A percentile compares a stretch with the other conserved stretches of the same genome.
Conservation (phyloP, 2,113 vertebrate genomes). For the Ptilorrhoa leucosticta region DNA sequence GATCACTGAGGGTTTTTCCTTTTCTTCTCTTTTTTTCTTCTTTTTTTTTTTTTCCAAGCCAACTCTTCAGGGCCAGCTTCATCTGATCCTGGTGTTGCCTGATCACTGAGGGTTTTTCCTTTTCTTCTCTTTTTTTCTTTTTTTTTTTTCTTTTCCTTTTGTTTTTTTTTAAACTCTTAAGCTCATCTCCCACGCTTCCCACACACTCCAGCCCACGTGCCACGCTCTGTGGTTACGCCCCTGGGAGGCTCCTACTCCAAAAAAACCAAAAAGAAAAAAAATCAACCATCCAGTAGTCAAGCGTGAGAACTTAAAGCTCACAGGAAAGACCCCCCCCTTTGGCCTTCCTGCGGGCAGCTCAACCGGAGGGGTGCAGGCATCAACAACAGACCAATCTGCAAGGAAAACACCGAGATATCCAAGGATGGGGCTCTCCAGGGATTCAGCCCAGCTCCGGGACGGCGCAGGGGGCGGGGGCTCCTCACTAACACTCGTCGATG, state of each 20-base stretch:
- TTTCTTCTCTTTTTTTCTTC: not conserved
- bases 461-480: not conserved
- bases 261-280: not conserved
- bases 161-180: not conserved
- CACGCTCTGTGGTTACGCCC: not conserved
- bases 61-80: not conserved
- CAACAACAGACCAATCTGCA: constrained; percentile 13
- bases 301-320: not conserved
- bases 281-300: constrained; percentile 37
- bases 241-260: not conserved
- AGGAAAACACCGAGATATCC: constrained; percentile 30
- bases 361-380: constrained; percentile 1
- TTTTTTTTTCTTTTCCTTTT: not conserved
- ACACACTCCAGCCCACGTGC: not conserved
- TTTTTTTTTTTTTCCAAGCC: not conserved
- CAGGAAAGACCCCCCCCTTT: not conserved
- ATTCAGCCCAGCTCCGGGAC: constrained; percentile 6
- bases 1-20: not conserved
- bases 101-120: not conserved
- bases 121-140: not conserved
- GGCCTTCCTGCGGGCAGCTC: not conserved
- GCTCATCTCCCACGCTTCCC: not conserved
- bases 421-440: constrained; percentile 16
- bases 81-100: not conserved
- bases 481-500: constrained; percentile 88